Evolutionary conservation across 2,797 vertebrate species (phyloP).

Genomic region (Phrynocephalus forsythii): DNA sequence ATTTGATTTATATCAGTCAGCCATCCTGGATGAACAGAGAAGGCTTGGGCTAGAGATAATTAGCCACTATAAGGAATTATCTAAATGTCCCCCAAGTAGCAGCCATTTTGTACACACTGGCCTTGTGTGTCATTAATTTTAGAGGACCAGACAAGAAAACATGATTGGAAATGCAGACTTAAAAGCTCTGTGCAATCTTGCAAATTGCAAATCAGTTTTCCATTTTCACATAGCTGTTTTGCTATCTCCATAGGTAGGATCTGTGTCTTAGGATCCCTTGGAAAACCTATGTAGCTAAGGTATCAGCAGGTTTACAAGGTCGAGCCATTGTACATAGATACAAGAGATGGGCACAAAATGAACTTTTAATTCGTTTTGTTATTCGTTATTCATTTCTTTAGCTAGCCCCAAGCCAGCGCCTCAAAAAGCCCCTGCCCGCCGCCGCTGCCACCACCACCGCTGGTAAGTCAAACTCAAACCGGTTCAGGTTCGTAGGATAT

Average conservation of each 20-base stretch:
- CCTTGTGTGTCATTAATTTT: neutral
- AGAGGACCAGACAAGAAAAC: neutral
- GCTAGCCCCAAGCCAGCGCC: too few relatives aligned
- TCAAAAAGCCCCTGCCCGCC: too few relatives aligned
- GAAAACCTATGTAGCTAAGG: neutral
- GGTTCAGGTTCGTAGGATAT: too few relatives aligned
- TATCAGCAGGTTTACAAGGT: neutral
- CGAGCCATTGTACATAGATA: neutral
- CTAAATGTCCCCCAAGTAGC: neutral
- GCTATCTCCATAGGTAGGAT: neutral
- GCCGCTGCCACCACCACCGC: too few relatives aligned
- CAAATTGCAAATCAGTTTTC: neutral
- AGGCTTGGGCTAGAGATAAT: neutral
- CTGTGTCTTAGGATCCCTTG: neutral
- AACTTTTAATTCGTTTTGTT: too few relatives aligned
- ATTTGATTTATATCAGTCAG: neutral
- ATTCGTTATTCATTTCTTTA: too few relatives aligned
- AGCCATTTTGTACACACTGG: neutral
- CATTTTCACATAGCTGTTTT: neutral
- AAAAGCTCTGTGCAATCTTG: neutral
- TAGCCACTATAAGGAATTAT: neutral
- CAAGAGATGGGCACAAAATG: too few relatives aligned
- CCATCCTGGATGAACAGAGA: neutral
- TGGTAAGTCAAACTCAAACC: too few relatives aligned
- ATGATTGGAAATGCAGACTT: neutral